Evolutionary conservation across 2,888 invertebrate species (phyloP).

Genomic region (Plebejus melissa): DNA sequence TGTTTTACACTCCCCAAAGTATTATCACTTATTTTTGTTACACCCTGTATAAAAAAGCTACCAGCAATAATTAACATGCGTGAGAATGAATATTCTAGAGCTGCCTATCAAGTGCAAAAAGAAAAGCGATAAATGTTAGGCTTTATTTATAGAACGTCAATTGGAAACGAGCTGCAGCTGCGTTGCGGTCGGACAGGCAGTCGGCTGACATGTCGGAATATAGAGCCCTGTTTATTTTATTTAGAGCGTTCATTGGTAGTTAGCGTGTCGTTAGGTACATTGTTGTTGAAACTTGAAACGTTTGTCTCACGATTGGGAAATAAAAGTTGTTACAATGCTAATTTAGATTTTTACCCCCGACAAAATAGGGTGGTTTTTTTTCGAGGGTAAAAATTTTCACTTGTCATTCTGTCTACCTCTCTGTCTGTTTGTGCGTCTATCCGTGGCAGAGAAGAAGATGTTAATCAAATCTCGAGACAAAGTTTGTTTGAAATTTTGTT

Average conservation of each 20-base stretch:
- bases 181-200: background rate
- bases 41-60: background rate
- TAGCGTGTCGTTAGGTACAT: background rate
- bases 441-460: no score
- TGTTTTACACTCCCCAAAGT: no score
- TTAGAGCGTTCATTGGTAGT: constrained; percentile 1
- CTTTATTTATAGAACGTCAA: constrained; percentile 20
- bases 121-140: constrained; percentile 19
- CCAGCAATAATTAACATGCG: background rate
- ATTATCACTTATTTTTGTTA: no score
- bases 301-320: background rate
- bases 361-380: no score
- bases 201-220: background rate
- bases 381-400: no score
- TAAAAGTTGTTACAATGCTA: background rate
- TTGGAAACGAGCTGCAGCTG: constrained; percentile 20
- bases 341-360: no score
- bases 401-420: no score
- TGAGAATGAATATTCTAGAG: constrained; percentile 4
- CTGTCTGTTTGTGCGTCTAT: no score
- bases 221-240: constrained; percentile 14
- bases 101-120: constrained; percentile 2
- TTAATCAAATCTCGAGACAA: no score
- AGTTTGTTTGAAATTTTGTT: no score
- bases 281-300: background rate